Percentiles rank a stretch among this genome's conserved stretches.
phyloP scores from a whole-genome alignment of 2,888 invertebrate species.

The Polymixis flavicincta region DNA sequence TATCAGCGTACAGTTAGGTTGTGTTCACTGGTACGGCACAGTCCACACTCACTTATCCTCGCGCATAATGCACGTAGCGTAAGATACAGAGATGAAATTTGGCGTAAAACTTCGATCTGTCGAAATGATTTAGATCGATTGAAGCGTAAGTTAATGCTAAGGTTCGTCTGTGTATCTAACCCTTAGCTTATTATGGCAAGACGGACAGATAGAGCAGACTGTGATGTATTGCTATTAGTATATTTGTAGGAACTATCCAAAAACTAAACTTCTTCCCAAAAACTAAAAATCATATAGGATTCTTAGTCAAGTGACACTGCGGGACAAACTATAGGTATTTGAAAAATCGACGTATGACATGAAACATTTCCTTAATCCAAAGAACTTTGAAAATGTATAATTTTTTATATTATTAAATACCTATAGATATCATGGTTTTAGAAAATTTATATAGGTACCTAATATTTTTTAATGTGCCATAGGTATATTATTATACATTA shows the following conservation, averaged over 20 bases:
- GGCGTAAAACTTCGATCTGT: background rate
- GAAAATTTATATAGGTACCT: background rate
- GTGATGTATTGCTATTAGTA: slow-evolving; percentile 33
- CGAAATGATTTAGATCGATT: background rate
- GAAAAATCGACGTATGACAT: background rate
- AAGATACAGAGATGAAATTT: background rate
- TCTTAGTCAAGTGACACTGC: slow-evolving; percentile 4
- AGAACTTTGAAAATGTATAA: background rate
- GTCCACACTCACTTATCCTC: background rate
- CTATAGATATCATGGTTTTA: background rate
- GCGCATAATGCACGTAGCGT: background rate
- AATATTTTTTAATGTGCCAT: slow-evolving; percentile 7
- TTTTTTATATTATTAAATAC: background rate
- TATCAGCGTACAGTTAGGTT: background rate
- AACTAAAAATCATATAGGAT: background rate
- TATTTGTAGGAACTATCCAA: slow-evolving; percentile 30
- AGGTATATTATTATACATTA: slow-evolving; percentile 4
- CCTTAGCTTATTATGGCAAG: background rate
- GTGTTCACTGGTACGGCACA: background rate
- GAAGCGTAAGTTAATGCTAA: background rate
- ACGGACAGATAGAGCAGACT: background rate
- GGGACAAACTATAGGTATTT: slow-evolving; percentile 22
- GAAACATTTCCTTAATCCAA: background rate
- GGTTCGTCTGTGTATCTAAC: background rate
- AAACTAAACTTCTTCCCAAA: background rate